phyloP scores from a whole-genome alignment of 2,797 vertebrate species.

The Danio choprae region DNA sequence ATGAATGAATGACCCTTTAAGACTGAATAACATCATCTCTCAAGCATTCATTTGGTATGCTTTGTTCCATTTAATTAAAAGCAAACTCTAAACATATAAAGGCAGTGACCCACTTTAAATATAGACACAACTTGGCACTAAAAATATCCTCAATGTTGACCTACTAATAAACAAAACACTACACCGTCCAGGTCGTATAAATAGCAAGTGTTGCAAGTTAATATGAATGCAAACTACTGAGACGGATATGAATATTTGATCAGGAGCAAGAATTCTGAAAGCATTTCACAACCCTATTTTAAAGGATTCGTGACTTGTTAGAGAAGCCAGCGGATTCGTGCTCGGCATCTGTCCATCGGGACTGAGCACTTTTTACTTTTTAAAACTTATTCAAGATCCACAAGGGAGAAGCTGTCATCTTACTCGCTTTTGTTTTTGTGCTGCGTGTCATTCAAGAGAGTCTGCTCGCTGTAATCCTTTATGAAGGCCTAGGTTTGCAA shows the following conservation, averaged over 20 bases:
- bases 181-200: slow-evolving; percentile 46
- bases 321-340: slow-evolving; percentile 18
- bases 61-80: too few relatives aligned
- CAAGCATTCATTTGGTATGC: too few relatives aligned
- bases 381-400: slow-evolving; percentile 2
- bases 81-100: background rate
- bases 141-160: slow-evolving; percentile 39
- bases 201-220: slow-evolving; percentile 43
- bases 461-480: background rate
- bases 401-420: background rate
- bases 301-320: slow-evolving; percentile 14
- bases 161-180: slow-evolving; percentile 34
- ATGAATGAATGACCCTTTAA: too few relatives aligned
- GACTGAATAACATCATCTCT: too few relatives aligned
- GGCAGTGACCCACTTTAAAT: slow-evolving; percentile 35
- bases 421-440: background rate
- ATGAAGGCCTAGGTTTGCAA: background rate
- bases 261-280: slow-evolving; percentile 40
- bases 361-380: background rate
- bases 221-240: slow-evolving; percentile 37
- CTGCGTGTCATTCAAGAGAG: background rate
- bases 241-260: slow-evolving; percentile 56
- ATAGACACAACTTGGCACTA: slow-evolving; percentile 27
- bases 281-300: slow-evolving; percentile 50
- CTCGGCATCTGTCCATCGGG: background rate